Conservation (phyloP, 2,888 invertebrate species). For the Syrphus vitripennis region DNA sequence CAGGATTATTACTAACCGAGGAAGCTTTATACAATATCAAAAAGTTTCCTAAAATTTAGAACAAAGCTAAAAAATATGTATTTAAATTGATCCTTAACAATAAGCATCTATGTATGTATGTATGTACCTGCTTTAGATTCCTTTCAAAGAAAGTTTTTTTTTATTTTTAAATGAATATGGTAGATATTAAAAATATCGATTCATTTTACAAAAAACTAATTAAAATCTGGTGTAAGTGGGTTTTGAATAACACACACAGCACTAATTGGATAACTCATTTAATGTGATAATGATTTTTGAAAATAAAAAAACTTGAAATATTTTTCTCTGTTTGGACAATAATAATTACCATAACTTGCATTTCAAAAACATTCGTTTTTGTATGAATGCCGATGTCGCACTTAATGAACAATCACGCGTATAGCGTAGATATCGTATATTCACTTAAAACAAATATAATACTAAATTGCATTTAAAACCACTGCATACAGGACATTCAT, state of each 20-base stretch:
- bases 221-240: neutral
- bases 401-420: slow-evolving; percentile 2
- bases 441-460: neutral
- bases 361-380: neutral
- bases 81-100: no score
- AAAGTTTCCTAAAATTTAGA: no score
- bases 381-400: neutral
- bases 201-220: neutral
- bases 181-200: neutral
- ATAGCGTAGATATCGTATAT: neutral
- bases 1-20: no score
- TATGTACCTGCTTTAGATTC: no score
- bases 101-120: no score
- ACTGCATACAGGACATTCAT: neutral
- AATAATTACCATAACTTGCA: neutral
- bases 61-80: no score
- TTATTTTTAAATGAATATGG: no score
- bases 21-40: no score
- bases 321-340: slow-evolving; percentile 7
- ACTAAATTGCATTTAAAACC: slow-evolving; percentile 1
- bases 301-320: slow-evolving; percentile 6
- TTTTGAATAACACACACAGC: neutral
- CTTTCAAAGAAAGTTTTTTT: no score
- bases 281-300: neutral
- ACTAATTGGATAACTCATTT: slow-evolving; percentile 15